Evolutionary conservation across 2,797 vertebrate species (phyloP).

Genomic region (Pseudomugil tenellus): DNA sequence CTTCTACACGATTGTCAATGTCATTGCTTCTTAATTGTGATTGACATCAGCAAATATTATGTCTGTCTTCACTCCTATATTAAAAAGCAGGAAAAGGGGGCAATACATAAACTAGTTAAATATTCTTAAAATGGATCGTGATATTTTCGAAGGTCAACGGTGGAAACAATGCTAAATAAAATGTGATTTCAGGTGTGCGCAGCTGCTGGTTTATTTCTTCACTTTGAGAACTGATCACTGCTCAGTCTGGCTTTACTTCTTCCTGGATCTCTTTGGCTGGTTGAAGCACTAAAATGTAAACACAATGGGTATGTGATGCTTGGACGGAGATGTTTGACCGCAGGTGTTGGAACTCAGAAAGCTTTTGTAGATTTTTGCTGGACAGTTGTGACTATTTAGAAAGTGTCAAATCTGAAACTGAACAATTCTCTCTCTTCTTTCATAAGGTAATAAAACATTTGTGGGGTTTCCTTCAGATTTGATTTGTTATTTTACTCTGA

Average conservation of each 20-base stretch:
- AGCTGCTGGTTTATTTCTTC: conserved; percentile 60
- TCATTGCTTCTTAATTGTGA: conserved; percentile 69
- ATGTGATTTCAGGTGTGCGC: conserved; percentile 72
- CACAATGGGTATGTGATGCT: conserved; percentile 63
- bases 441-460: conserved; percentile 36
- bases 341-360: conserved; percentile 70
- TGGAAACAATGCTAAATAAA: conserved; percentile 17
- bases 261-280: conserved; percentile 36
- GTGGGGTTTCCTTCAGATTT: conserved; percentile 39
- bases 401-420: conserved; percentile 27
- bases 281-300: conserved; percentile 61
- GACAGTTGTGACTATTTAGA: conserved; percentile 66
- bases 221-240: conserved; percentile 25
- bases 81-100: conserved; percentile 7
- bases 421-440: conserved; percentile 43
- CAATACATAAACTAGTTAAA: conserved; percentile 4
- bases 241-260: conserved; percentile 42
- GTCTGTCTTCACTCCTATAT: conserved; percentile 11
- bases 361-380: conserved; percentile 65
- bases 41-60: conserved; percentile 43
- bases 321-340: conserved; percentile 53
- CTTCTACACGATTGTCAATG: conserved; percentile 51
- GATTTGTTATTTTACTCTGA: conserved; percentile 56
- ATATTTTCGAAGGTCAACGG: conserved; percentile 7
- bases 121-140: conserved; percentile 9